Base-by-base conservation (phyloP, 2,797 vertebrate species). In the Lithobates pipiens region DNA sequence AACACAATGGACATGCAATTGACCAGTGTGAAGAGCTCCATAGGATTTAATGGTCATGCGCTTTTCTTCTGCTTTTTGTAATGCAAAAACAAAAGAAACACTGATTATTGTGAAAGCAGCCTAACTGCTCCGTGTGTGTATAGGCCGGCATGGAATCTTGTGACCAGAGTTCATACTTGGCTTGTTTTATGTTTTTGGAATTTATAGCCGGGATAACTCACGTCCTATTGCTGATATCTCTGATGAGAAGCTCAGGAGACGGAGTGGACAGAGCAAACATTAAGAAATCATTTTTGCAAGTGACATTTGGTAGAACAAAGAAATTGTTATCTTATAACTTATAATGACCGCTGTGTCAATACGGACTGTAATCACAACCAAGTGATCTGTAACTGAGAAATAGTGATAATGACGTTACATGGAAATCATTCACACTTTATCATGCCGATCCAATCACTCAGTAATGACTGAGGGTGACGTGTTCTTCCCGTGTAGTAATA, bases 241-340 rank as follows among this genome's bases (percentile, higher is more conserved):
- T 50, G 46, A 16, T 50, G 3, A 32, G 7, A 29, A 10, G 5
- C 57, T 36, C 32, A 39, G 23, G 50, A 77, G 50, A n/a, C 3
- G 18, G 32, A 18, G n/a, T 16, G 75, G 54, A 46, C n/a, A 68
- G 23, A 36, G 25, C n/a, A 21, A 46, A 50, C 46, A 50, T 18
- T 78, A 44, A 16, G 57, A 77, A 63, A 39, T 11, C 2, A 25
- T 36, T 25, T 15, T 29, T 78, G 63, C 63, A 78, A 78, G 39
- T 68, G 65, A 27, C 67, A n/a, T 25, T 78, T n/a, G 36, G 77
- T 68, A 78, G 63, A 68, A 46, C 77, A 78, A 78, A 63, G 61
- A 68, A 54, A 65, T 67, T 46, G 9, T 34, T 50, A 79, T 79
- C 39, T 69, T 25, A 69, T 21, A 77, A 76, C 2, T 10, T 77